Conservation (phyloP, 2,797 vertebrate genomes). For the Parotocinclus haroldoi region DNA sequence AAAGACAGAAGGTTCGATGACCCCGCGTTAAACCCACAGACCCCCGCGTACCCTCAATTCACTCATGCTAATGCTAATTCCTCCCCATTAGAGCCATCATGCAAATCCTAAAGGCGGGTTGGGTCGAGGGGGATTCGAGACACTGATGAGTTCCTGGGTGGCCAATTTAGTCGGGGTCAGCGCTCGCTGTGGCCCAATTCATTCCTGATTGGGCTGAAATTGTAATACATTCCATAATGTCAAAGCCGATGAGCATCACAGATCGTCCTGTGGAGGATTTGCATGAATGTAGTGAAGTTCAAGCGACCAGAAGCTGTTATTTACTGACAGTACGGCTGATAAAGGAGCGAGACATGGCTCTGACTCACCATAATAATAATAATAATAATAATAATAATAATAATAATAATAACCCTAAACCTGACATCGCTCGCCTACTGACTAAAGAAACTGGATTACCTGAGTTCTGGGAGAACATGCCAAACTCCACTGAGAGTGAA, state of each 20-base stretch:
- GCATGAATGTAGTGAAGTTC: background rate
- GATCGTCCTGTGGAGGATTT: background rate
- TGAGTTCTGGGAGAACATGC: no score
- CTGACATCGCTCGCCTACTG: no score
- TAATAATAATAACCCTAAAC: no score
- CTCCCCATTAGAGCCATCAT: conserved; percentile 20
- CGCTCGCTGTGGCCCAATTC: conserved; percentile 69
- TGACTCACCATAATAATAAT: no score
- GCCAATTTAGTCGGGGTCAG: conserved; percentile 70
- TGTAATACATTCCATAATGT: conserved; percentile 72
- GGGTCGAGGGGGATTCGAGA: conserved; percentile 53
- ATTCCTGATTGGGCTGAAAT: conserved; percentile 75
- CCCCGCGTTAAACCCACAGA: background rate
- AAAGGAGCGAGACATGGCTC: no score
- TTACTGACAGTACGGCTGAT: conserved; percentile 8
- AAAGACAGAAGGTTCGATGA: conserved; percentile 21
- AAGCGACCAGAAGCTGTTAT: conserved; percentile 13
- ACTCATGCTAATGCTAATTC: conserved; percentile 16
- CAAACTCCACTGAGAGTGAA: no score
- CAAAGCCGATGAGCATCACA: conserved; percentile 60
- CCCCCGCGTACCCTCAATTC: conserved; percentile 5
- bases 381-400: no score
- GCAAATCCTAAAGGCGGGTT: conserved; percentile 47
- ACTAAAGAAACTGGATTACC: no score
- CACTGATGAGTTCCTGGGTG: conserved; percentile 71